Evolutionary conservation across 1,140 invertebrate genomes (phyloP), one percentile per base, ranked within the genome.

Genomic region (Neodiprion virginianus): DNA sequence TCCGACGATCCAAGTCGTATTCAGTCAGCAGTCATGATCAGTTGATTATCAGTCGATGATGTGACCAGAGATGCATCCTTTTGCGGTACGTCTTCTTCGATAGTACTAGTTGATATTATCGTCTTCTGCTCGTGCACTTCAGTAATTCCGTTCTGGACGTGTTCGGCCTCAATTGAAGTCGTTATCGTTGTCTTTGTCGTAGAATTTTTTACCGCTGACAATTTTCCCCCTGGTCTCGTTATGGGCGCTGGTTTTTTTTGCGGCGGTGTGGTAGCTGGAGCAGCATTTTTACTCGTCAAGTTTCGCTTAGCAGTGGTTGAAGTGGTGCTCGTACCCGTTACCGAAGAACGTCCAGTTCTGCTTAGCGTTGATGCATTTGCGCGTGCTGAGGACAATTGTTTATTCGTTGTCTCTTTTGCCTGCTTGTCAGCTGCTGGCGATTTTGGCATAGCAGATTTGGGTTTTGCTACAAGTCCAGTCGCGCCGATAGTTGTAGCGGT

Each of bases 401-500:
- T 92, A 74, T 92, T 92, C 0, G 89, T 89, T 47, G 89, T 89
- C 72, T 92, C 91, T 78, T 92, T 92, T 11, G 88, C 88, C 77
- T 91, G 88, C 74, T 92, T 92, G 28, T 92, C 90, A 11, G 87
- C 86, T 74, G 90, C 84, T 0, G 89, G 83, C 0, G 83, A 81
- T 74, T 87, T 89, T 7, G 76, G 67, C 5, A 74, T 4, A 12
- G 67, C 49, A 1, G 77, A 74, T 67, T 69, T 72, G 4, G 77
- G 21, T 72, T 78, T 83, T n/a, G 77, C 48, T 53, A 71, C 49
- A 48, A 48, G 21, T 17, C 50, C 48, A 14, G 48, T 23, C 17
- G 72, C 77, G 5, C 75, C 72, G 21, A 78, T 79, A 10, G 78
- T 79, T 4, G 79, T 74, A 14, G 86, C 80, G 1, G 85, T 85